These are phyloP conservation scores for Hirtodrosophila alboralis DNA, from an alignment of 2,888 invertebrate species.

Conservation along the genomic window DNA sequence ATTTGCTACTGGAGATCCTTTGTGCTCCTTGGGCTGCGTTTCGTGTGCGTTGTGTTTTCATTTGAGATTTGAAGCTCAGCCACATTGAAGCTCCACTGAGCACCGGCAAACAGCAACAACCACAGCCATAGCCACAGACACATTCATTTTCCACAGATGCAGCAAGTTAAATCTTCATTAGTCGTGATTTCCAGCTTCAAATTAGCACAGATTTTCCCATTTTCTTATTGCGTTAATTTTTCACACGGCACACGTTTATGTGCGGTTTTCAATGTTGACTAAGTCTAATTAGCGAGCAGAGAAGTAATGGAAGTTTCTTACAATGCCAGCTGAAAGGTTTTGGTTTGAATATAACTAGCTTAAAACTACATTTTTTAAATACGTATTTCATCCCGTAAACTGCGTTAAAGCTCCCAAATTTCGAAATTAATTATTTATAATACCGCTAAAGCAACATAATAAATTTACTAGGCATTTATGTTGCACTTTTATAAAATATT, in stretches of 20 bases:
- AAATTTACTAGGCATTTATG: slow-evolving; percentile 33
- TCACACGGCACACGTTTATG: slow-evolving; percentile 46
- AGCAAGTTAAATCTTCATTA: slow-evolving; percentile 68
- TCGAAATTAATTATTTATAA: slow-evolving; percentile 22
- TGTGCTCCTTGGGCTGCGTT: slow-evolving; percentile 34
- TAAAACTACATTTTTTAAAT: neutral
- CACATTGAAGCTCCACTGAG: slow-evolving; percentile 1
- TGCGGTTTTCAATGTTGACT: slow-evolving; percentile 52
- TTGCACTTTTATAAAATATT: slow-evolving; percentile 4
- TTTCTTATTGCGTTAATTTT: slow-evolving; percentile 52
- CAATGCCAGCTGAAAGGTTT: neutral
- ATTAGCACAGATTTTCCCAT: slow-evolving; percentile 51
- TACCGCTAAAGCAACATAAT: slow-evolving; percentile 5
- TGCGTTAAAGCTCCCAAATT: neutral
- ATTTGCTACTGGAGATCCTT: slow-evolving; percentile 42
- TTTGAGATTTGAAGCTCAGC: slow-evolving; percentile 51
- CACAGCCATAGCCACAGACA: slow-evolving; percentile 33
- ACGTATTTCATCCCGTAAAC: too few species aligned
- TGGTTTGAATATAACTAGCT: too few species aligned
- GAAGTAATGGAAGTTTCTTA: neutral
- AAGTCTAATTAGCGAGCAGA: slow-evolving; percentile 44
- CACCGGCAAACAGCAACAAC: slow-evolving; percentile 9
- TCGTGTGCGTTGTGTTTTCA: slow-evolving; percentile 55
- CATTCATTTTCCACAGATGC: slow-evolving; percentile 57
- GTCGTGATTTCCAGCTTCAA: slow-evolving; percentile 62